Evolutionary conservation across 2,797 vertebrate species (phyloP), one percentile per base, ranked within the genome.

Genomic region (Babyrousa celebensis): DNA sequence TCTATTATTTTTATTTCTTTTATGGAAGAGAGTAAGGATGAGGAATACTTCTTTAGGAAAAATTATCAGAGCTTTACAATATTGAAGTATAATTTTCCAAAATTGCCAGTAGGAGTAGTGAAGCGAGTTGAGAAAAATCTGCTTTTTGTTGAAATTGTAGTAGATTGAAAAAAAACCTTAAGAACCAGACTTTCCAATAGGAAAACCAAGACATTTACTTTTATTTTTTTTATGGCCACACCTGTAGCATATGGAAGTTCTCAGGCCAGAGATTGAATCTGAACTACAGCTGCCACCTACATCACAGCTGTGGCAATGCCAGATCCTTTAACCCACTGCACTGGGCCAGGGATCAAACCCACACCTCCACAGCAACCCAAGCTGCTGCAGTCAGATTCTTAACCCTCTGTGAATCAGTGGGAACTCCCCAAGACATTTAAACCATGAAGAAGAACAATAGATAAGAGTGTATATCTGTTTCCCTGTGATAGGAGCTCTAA

Each of bases 111-210:
- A 70, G 48, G 18, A 67, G 6, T 79, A 77, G 40, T 91, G 52
- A 48, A 36, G 58, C 77, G 88, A 86, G 18, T 27, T 11, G 62
- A 60, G 65, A 90, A 95, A 92, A 93, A 93, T 29, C 8, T 85
- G n/a, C 68, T 84, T 92, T 97, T 92, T 75, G 63, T 85, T 94
- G 60, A 9, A 27, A 94, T 67, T 91, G 9, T 86, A 88, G 63
- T 68, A 89, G 60, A 75, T 9, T 75, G 82, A 88, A 92, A 90
- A 78, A 78, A 83, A 82, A 72, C 60, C 67, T 86, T 91, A 96
- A 92, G 2, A 43, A 85, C 27, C 21, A 94, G 84, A 92, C 65
- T 93, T 96, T 91, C 25, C 27, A 71, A 72, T 68, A 72, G 58
- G 74, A 92, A 95, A 94, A 48, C n/a, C 23, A 70, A 90, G 63